A percentile compares a stretch with the other conserved stretches of the same genome.
Evolutionary conservation across 1,140 invertebrate species (phyloP).

Genomic region (Drosophila gunungcola): DNA sequence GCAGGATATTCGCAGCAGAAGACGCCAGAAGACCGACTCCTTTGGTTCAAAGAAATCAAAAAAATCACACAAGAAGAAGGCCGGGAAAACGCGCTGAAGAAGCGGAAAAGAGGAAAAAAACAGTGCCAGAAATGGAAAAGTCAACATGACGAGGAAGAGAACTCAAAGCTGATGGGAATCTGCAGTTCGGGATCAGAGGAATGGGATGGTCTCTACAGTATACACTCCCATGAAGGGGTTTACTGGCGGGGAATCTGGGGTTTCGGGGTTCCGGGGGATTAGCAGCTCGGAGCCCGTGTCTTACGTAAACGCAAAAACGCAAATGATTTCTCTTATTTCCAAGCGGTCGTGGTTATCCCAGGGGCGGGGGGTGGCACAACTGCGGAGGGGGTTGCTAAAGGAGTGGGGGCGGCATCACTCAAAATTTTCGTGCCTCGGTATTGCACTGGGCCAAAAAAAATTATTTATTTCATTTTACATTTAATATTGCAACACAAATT

Average conservation of each 20-base stretch:
- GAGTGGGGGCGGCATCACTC: conserved; percentile 16
- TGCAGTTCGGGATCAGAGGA: conserved; percentile 11
- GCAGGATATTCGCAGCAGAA: conserved; percentile 51
- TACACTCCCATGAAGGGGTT: background rate
- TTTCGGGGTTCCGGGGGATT: conserved; percentile 30
- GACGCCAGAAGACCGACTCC: background rate
- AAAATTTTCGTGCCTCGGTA: conserved; percentile 12
- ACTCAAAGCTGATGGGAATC: conserved; percentile 24
- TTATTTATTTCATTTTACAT: background rate
- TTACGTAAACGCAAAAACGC: conserved; percentile 64
- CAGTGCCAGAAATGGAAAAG: conserved; percentile 75
- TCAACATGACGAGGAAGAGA: conserved; percentile 57
- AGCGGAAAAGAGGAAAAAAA: conserved; percentile 49
- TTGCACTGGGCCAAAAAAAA: background rate
- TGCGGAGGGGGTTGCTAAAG: background rate
- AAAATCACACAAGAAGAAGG: conserved; percentile 10
- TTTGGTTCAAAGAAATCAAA: conserved; percentile 49
- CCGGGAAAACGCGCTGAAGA: conserved; percentile 33
- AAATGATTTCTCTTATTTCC: conserved; percentile 80
- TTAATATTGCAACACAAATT: no score
- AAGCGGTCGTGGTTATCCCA: conserved; percentile 41
- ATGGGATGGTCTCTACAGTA: background rate
- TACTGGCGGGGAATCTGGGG: background rate
- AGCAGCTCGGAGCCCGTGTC: conserved; percentile 43
- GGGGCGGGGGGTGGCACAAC: background rate